A percentile compares a stretch with the other conserved stretches of the same genome.
These are phyloP conservation scores for Cettia cetti DNA, from an alignment of 2,113 vertebrate species.

Conservation along the genomic window DNA sequence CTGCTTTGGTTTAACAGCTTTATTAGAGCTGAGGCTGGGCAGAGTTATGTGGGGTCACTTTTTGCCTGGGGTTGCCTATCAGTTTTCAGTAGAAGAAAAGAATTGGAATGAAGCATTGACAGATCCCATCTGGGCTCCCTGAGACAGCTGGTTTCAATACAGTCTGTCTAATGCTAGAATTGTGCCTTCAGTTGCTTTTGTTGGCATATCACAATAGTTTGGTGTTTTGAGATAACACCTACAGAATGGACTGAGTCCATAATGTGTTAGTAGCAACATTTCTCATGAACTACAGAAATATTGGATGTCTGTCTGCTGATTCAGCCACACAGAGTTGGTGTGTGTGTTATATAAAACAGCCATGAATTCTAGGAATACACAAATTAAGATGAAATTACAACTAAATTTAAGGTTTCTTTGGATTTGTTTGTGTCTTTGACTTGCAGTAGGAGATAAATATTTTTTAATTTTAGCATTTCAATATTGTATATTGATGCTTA, in stretches of 20 bases:
- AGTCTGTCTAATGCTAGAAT: slow-evolving; percentile 35
- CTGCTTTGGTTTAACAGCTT: slow-evolving; percentile 34
- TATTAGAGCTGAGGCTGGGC: slow-evolving; percentile 19
- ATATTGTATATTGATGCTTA: neutral
- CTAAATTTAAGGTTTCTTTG: neutral
- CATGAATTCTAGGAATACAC: neutral
- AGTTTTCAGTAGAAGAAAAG: slow-evolving; percentile 58
- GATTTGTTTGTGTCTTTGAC: neutral
- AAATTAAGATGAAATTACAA: neutral
- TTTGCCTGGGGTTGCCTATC: slow-evolving; percentile 46
- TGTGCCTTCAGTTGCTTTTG: slow-evolving; percentile 48
- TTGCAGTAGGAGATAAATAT: neutral
- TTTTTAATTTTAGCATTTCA: neutral
- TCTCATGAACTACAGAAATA: neutral
- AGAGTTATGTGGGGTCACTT: slow-evolving; percentile 45
- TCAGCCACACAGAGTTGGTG: neutral
- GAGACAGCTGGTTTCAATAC: slow-evolving; percentile 56
- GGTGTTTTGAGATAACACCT: slow-evolving; percentile 45
- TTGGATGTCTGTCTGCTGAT: neutral
- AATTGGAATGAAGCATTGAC: slow-evolving; percentile 52
- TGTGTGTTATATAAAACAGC: neutral
- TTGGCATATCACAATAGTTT: slow-evolving; percentile 40
- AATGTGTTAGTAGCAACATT: neutral
- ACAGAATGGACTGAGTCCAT: neutral
- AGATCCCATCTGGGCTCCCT: slow-evolving; percentile 47